These are phyloP conservation scores for Alcis repandata DNA, from an alignment of 2,888 invertebrate genomes.

Conservation along the genomic window DNA sequence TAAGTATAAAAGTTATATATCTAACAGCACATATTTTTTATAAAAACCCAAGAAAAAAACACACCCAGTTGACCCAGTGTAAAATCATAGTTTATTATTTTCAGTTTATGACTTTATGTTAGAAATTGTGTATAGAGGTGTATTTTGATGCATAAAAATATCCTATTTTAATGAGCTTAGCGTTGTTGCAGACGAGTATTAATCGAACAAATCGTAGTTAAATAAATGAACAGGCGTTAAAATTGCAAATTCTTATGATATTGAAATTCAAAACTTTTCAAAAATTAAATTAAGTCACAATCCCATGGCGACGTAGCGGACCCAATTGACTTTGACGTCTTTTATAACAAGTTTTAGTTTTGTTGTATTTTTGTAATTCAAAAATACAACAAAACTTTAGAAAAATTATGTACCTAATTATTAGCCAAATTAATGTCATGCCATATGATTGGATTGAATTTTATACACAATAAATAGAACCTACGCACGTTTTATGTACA, in stretches of 20 bases:
- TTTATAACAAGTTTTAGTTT: no score
- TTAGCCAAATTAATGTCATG: no score
- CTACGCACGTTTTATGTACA: no score
- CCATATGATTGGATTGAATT: no score
- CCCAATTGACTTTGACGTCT: not conserved
- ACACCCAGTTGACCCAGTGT: no score
- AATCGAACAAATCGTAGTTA: slow-evolving; percentile 18
- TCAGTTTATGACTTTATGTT: slow-evolving; percentile 19
- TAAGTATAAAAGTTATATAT: no score
- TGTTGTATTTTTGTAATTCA: no score
- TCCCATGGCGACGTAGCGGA: not conserved
- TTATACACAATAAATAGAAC: no score
- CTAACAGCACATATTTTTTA: no score
- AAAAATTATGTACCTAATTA: no score
- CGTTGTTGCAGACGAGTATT: slow-evolving; percentile 35
- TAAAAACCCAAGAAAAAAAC: no score
- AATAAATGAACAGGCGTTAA: not conserved
- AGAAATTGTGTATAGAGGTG: slow-evolving; percentile 4
- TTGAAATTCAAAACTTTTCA: not conserved
- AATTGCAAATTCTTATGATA: slow-evolving; percentile 13
- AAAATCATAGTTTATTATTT: not conserved
- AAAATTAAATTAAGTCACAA: not conserved
- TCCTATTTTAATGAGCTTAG: slow-evolving; percentile 45
- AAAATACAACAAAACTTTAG: no score
- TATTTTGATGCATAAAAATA: slow-evolving; percentile 24